Percentiles rank a stretch among this genome's conserved stretches.
Evolutionary conservation across 1,140 invertebrate genomes (phyloP).

Genomic region (Campodea augens): DNA sequence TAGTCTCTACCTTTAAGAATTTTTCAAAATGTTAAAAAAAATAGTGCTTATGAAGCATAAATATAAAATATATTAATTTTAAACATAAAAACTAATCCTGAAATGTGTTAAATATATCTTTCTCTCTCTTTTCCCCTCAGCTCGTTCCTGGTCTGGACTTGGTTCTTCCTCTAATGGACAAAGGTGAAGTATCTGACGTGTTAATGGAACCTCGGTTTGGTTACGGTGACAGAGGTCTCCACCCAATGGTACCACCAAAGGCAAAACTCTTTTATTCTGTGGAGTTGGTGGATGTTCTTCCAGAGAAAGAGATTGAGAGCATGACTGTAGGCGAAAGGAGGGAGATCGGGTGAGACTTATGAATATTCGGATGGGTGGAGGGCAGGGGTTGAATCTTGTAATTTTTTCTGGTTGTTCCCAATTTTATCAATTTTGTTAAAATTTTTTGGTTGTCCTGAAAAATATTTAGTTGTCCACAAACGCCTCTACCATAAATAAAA

Average conservation of each 20-base stretch:
- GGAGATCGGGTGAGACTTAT: slow-evolving; percentile 36
- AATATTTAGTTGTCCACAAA: too few species aligned
- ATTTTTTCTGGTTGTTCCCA: too few species aligned
- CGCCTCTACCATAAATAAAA: too few species aligned
- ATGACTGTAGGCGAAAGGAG: slow-evolving; percentile 35
- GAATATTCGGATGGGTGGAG: slow-evolving; percentile 4
- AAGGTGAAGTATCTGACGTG: slow-evolving; percentile 48
- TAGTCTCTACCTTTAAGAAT: too few species aligned
- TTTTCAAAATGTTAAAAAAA: too few species aligned
- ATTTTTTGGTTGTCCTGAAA: too few species aligned
- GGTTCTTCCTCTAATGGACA: slow-evolving; percentile 59
- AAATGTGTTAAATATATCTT: neutral
- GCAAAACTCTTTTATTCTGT: slow-evolving; percentile 38
- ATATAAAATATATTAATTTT: too few species aligned
- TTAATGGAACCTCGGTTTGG: slow-evolving; percentile 51
- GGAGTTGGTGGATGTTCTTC: slow-evolving; percentile 41
- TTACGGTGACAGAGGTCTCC: slow-evolving; percentile 44
- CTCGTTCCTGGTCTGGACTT: slow-evolving; percentile 61
- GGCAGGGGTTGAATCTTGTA: too few species aligned
- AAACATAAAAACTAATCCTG: slow-evolving; percentile 2
- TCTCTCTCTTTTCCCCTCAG: slow-evolving; percentile 20
- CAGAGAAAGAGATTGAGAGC: slow-evolving; percentile 39
- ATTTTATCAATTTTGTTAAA: too few species aligned
- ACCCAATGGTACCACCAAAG: slow-evolving; percentile 41
- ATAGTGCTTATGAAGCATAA: too few species aligned